Base-by-base conservation (phyloP, 2,797 vertebrate species). In the Hydrocynus forskahlii region DNA sequence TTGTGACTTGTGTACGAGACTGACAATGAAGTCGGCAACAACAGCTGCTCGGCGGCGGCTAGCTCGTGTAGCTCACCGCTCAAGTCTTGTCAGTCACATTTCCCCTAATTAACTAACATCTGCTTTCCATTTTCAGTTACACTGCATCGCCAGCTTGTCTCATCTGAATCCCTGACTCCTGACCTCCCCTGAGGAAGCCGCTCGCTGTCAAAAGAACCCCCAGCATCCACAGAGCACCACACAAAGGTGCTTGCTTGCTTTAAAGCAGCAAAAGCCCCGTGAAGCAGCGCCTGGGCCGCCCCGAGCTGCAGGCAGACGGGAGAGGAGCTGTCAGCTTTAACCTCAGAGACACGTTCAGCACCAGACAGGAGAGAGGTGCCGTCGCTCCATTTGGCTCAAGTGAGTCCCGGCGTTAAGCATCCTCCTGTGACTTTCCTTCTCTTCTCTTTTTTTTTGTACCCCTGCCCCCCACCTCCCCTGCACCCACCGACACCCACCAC, bases 91-190 rank as follows among this genome's bases (percentile, higher is more conserved):
- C 97, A 99, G 94, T 97, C 97, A 97, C 96, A 95, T 97, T 97
- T 98, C 93, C 96, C 95, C 96, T 99, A 99, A 98, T 99, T 99
- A 98, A 96, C 92, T 95, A 99, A 98, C 97, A 99, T 98, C 97
- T 98, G 97, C 96, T 97, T 95, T 96, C 95, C 93, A 95, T 95
- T 96, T 97, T 95, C 95, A 92, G 96, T 97, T 96, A 95, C 97
- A 95, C 95, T 93, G 95, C 95, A 91, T 95, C 92, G 93, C 96
- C 96, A 96, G 96, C 97, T 96, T 96, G 96, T 96, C 96, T 96
- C 94, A 91, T 95, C 96, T 96, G 96, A 97, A 96, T 96, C 94
- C 92, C 70, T 91, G 96, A 97, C 97, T 97, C 94, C 94, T 97
- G 96, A 97, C 97, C 97, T 92, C 96, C 96, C 96, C 94, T 83